Percentiles rank a stretch among this genome's conserved stretches.
Evolutionary conservation across 2,113 vertebrate genomes (phyloP).

Genomic region (Myrmecobius fasciatus): DNA sequence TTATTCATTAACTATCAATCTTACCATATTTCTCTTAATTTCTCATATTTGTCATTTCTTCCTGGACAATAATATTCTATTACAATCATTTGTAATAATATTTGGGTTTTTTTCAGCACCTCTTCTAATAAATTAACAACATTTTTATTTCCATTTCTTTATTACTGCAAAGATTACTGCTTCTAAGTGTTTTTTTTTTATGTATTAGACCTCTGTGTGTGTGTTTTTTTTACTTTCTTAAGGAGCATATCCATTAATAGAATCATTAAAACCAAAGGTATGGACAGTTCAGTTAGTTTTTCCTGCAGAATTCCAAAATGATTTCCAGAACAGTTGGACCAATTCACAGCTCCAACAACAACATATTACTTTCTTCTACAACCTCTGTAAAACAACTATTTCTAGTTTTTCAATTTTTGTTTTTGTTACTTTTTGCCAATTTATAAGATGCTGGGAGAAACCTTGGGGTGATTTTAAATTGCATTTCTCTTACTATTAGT

Average conservation of each 20-base stretch:
- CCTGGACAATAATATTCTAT: neutral
- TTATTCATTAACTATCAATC: neutral
- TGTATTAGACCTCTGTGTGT: neutral
- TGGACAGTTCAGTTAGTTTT: neutral
- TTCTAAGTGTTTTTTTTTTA: neutral
- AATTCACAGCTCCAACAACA: neutral
- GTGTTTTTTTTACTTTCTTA: neutral
- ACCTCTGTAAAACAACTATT: neutral
- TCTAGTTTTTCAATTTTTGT: neutral
- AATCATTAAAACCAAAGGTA: neutral
- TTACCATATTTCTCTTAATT: neutral
- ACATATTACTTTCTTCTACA: neutral
- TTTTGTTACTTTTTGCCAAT: neutral
- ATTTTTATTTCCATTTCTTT: neutral
- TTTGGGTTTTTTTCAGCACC: too few relatives aligned
- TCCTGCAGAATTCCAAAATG: neutral
- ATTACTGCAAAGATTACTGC: neutral
- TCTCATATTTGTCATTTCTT: neutral
- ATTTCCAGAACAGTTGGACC: neutral
- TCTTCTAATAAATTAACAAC: neutral
- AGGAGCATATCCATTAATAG: neutral
- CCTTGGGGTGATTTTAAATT: neutral
- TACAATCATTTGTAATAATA: neutral
- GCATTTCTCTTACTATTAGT: neutral
- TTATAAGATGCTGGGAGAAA: neutral